phyloP scores from a whole-genome alignment of 2,113 vertebrate species.

The Plotosus lineatus region DNA sequence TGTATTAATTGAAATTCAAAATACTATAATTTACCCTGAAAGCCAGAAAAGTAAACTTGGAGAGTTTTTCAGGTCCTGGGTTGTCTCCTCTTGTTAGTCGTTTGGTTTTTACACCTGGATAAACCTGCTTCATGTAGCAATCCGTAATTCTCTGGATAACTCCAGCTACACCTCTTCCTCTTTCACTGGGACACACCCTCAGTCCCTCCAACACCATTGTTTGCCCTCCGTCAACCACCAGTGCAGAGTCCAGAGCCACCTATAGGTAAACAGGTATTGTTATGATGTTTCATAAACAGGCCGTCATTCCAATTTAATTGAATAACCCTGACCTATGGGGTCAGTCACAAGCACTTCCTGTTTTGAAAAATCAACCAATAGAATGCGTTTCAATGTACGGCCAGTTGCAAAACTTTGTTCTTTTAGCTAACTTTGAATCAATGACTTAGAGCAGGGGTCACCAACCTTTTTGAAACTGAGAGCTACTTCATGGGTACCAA shows the following conservation, averaged over 20 bases:
- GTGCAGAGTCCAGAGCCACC: conserved; percentile 58
- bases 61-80: conserved; percentile 47
- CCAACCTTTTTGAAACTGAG: no score
- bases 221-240: conserved; percentile 56
- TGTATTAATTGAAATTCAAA: neutral
- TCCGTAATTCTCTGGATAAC: conserved; percentile 51
- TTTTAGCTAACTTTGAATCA: no score
- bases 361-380: no score
- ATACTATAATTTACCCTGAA: conserved; percentile 43
- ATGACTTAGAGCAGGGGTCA: no score
- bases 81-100: conserved; percentile 44
- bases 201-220: conserved; percentile 59
- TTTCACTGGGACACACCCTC: conserved; percentile 54
- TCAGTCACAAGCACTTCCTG: no score
- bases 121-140: conserved; percentile 47
- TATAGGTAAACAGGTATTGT: conserved; percentile 29
- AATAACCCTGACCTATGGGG: no score
- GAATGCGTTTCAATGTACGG: no score
- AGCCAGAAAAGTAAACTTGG: conserved; percentile 51
- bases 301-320: no score
- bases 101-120: conserved; percentile 52
- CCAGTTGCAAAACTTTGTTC: no score
- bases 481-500: no score
- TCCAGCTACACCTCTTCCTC: conserved; percentile 57
- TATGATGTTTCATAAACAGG: no score